Evolutionary conservation across 2,888 invertebrate species (phyloP).

Genomic region (Habrosyne pyritoides): DNA sequence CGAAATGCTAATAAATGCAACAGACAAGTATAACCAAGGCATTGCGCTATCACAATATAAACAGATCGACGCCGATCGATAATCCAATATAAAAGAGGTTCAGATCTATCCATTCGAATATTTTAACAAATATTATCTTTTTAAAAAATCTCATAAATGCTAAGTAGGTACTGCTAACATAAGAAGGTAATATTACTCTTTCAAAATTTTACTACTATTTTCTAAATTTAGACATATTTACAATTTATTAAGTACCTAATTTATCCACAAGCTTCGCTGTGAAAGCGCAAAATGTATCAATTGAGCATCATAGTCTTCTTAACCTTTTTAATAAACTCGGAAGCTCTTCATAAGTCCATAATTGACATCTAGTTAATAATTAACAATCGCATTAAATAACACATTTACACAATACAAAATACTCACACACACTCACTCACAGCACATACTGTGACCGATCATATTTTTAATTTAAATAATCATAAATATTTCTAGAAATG

Average conservation of each 20-base stretch:
- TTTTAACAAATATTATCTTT: conserved; percentile 65
- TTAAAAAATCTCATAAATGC: conserved; percentile 78
- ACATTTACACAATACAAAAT: conserved; percentile 72
- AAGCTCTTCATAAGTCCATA: conserved; percentile 58
- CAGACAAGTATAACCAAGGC: conserved; percentile 68
- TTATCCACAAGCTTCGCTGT: conserved; percentile 73
- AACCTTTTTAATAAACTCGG: conserved; percentile 52
- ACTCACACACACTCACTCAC: conserved; percentile 73
- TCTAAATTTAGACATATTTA: conserved; percentile 80
- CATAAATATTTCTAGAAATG: conserved; percentile 82
- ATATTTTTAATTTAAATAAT: conserved; percentile 76
- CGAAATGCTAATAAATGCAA: conserved; percentile 83
- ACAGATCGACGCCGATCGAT: conserved; percentile 52
- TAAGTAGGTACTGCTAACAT: conserved; percentile 78
- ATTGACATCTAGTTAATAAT: conserved; percentile 54
- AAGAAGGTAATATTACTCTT: conserved; percentile 66
- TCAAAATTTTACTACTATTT: conserved; percentile 70
- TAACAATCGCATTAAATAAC: conserved; percentile 80
- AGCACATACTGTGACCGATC: conserved; percentile 74
- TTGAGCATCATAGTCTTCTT: conserved; percentile 75
- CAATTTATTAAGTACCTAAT: conserved; percentile 58
- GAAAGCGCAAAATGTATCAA: conserved; percentile 75
- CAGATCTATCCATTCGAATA: conserved; percentile 71
- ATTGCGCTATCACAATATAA: conserved; percentile 78
- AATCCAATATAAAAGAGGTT: conserved; percentile 71